Percentiles rank a stretch among this genome's conserved stretches.
Conservation (phyloP, 2,888 invertebrate species). For the Protophormia terraenovae region DNA sequence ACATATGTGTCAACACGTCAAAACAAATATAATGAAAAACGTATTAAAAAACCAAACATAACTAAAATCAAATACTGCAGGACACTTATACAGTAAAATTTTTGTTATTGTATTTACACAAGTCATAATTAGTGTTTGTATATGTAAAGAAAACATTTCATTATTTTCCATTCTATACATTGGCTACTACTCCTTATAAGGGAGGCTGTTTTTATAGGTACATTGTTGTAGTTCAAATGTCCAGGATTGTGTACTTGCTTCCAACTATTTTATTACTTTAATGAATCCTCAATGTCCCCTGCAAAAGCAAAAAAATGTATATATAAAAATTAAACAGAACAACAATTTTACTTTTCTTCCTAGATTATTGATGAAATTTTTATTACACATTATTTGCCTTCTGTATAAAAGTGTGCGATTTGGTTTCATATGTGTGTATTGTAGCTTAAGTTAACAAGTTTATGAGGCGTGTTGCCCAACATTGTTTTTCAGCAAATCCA, state of each 20-base stretch:
- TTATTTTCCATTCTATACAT: slow-evolving; percentile 9
- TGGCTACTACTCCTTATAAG: not conserved
- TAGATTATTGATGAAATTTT: slow-evolving; percentile 67
- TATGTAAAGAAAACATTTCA: slow-evolving; percentile 47
- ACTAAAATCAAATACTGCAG: too few relatives aligned
- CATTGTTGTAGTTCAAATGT: slow-evolving; percentile 14
- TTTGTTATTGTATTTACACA: slow-evolving; percentile 64
- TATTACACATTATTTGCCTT: slow-evolving; percentile 52
- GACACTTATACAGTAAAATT: slow-evolving; percentile 11
- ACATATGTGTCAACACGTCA: too few relatives aligned
- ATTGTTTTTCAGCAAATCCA: slow-evolving; percentile 47
- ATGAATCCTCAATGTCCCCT: slow-evolving; percentile 59
- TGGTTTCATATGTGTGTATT: not conserved
- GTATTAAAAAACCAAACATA: too few relatives aligned
- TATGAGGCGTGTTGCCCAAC: slow-evolving; percentile 58
- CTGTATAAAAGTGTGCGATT: not conserved
- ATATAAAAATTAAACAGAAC: too few relatives aligned
- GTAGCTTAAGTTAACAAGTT: slow-evolving; percentile 59
- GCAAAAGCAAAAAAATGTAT: not conserved
- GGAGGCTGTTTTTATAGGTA: slow-evolving; percentile 40
- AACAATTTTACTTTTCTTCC: slow-evolving; percentile 45
- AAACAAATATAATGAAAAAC: too few relatives aligned
- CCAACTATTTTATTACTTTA: slow-evolving; percentile 61
- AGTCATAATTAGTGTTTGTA: slow-evolving; percentile 65
- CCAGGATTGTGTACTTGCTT: not conserved